These are phyloP conservation scores for Pseudomyrmex sp. DNA, from an alignment of 1,140 invertebrate genomes.

Conservation along the genomic window DNA sequence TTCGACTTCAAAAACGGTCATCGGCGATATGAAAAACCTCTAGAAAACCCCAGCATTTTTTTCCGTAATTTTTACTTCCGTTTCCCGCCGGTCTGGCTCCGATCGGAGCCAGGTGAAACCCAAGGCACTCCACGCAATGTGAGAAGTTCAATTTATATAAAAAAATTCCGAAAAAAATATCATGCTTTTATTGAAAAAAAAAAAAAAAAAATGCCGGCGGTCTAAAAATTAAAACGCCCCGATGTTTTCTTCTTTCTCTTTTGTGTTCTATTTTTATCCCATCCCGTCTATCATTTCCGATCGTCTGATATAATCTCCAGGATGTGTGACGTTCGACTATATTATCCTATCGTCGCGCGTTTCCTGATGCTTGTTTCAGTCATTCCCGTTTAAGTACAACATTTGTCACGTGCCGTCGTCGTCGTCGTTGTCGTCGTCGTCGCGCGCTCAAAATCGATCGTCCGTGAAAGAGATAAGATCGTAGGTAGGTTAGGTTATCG, in stretches of 20 bases:
- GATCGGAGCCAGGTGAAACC: too few relatives aligned
- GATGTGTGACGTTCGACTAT: background rate
- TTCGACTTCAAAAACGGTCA: too few relatives aligned
- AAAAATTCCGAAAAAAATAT: too few relatives aligned
- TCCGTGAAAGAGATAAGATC: background rate
- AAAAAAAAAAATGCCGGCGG: too few relatives aligned
- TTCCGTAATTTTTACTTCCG: too few relatives aligned
- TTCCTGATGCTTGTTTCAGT: slow-evolving; percentile 21
- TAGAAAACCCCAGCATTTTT: too few relatives aligned
- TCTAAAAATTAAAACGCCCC: background rate
- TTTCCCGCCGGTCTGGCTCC: too few relatives aligned
- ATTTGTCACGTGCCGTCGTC: background rate
- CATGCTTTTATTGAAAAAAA: too few relatives aligned
- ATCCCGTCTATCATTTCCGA: background rate
- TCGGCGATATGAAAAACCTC: too few relatives aligned
- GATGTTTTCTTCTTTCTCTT: background rate
- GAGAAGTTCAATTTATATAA: too few relatives aligned
- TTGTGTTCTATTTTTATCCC: background rate
- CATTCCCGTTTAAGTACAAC: background rate
- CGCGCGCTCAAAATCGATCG: background rate
- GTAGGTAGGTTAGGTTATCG: background rate
- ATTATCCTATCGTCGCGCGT: background rate
- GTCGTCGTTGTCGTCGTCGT: background rate
- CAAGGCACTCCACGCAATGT: too few relatives aligned
- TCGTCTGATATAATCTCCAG: background rate